Base-by-base conservation (phyloP, 2,113 vertebrate genomes). In the Opisthocomus hoazin region DNA sequence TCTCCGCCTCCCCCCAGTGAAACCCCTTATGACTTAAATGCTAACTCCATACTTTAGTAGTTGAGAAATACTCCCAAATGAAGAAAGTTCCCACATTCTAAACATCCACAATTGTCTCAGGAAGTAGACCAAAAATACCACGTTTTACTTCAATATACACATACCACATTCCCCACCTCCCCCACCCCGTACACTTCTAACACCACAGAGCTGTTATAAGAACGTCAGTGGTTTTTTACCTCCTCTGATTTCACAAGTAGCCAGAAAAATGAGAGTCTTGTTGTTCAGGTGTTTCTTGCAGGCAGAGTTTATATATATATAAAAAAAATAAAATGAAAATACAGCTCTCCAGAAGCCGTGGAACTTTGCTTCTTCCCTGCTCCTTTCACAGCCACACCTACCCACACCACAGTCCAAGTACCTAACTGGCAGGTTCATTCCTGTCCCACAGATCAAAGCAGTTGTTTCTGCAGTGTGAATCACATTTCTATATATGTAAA, bases 401-500 rank as follows among this genome's bases (percentile, higher is more conserved):
- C 27, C 10, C 21, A 16, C 23, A 37, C 9, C 8, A n/a, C 5
- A 45, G 10, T 4, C 58, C 8, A 78, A 5, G 12, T 20, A 20
- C 8, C 23, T 63, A 18, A 46, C 3, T 1, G 5, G 12, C 11
- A 70, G 24, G 22, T 83, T 45, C 5, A 3, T 4, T 41, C 21
- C 6, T 5, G 4, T 9, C 6, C 37, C 17, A 12, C 11, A 34
- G 48, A 6, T 2, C 23, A 56, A 54, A 61, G 37, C 3, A 6
- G 6, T 11, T 63, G 3, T 29, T 91, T 48, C 5, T 48, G 4
- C 9, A 46, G 13, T 0, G 2, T 13, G 10, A 60, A 6, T 12
- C 22, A 32, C 0, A 0, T 43, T 48, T 39, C 65, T 32, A 21
- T 3, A 18, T 3, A 4, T 0, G 0, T 3, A 5, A 61, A 37